A percentile compares a stretch with the other conserved stretches of the same genome.
Conservation (phyloP, 2,888 invertebrate genomes). For the Calephelis perditalis region DNA sequence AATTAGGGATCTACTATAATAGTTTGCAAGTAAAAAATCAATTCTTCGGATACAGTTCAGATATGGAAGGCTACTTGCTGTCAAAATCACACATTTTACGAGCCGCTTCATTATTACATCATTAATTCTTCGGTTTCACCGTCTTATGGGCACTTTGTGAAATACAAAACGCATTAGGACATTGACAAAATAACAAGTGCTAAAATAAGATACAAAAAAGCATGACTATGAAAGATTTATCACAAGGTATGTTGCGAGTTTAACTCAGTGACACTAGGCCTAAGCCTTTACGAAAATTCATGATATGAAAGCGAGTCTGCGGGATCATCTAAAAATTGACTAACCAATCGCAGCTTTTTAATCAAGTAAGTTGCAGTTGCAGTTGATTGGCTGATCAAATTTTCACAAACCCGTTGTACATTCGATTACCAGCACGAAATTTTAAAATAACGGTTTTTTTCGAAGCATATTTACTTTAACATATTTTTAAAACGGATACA, state of each 20-base stretch:
- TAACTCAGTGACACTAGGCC: slow-evolving; percentile 37
- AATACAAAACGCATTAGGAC: slow-evolving; percentile 17
- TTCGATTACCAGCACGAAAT: too few species aligned
- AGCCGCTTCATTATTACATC: too few species aligned
- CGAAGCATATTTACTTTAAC: background rate
- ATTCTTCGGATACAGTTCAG: too few species aligned
- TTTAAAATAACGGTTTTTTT: background rate
- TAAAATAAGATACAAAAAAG: slow-evolving; percentile 22
- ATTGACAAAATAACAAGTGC: slow-evolving; percentile 37
- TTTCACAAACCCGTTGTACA: background rate
- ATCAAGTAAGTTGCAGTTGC: background rate
- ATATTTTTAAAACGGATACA: slow-evolving; percentile 7
- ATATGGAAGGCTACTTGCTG: too few species aligned
- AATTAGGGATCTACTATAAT: too few species aligned
- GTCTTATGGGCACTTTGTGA: background rate
- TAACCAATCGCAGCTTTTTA: background rate
- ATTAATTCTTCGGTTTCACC: background rate
- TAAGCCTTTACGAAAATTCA: slow-evolving; percentile 19
- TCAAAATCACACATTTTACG: too few species aligned
- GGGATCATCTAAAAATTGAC: background rate
- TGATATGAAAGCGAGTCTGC: slow-evolving; percentile 8
- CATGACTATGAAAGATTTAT: slow-evolving; percentile 35
- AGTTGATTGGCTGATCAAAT: background rate
- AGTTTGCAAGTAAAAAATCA: too few species aligned
- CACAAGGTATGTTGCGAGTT: slow-evolving; percentile 55